phyloP scores from a whole-genome alignment of 2,888 invertebrate genomes.

The Aphodius sticticus region DNA sequence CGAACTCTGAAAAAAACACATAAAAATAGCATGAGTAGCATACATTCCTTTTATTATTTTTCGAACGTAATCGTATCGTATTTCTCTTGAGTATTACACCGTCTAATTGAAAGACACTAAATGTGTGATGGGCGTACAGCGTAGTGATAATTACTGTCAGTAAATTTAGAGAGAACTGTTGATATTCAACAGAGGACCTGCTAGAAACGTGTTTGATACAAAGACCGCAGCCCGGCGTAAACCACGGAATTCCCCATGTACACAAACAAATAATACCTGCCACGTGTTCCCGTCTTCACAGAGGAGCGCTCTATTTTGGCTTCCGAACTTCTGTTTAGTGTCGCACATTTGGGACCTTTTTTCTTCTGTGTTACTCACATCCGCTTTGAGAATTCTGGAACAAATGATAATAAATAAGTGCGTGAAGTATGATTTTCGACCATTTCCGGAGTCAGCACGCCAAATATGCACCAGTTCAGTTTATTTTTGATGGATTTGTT shows the following conservation, averaged over 20 bases:
- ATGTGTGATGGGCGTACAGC: neutral
- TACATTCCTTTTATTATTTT: no score
- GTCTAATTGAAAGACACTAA: neutral
- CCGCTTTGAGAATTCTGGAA: neutral
- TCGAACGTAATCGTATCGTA: neutral
- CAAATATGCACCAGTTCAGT: no score
- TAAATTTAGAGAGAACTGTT: neutral
- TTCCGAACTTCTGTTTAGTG: neutral
- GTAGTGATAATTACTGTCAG: neutral
- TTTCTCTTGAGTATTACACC: neutral
- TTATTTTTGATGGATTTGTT: no score
- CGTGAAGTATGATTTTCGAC: no score
- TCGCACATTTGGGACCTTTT: neutral
- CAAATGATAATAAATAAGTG: neutral
- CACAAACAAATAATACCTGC: conserved; percentile 4
- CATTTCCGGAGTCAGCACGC: no score
- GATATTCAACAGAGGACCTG: neutral
- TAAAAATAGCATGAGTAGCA: no score
- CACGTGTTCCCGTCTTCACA: neutral
- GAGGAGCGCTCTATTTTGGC: neutral
- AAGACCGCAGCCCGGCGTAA: neutral
- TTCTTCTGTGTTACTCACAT: neutral
- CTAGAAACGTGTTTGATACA: neutral
- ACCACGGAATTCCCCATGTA: conserved; percentile 4
- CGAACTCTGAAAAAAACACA: no score